Percentiles rank a stretch among this genome's conserved stretches.
phyloP scores from a whole-genome alignment of 2,113 vertebrate species.

The Promerops cafer region DNA sequence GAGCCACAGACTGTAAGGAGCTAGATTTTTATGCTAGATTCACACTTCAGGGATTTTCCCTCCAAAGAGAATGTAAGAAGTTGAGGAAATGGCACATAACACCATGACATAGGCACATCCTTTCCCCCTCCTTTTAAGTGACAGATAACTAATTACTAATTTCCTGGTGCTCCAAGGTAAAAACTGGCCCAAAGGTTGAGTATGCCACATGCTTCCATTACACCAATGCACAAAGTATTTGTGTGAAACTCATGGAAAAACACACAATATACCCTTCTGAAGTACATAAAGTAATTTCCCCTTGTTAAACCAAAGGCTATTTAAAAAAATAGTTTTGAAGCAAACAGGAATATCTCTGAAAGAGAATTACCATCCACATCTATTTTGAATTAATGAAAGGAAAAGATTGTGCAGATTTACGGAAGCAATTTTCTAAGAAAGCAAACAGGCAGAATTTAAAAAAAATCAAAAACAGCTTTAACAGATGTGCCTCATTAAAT shows the following conservation, averaged over 20 bases:
- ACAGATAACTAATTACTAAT: background rate
- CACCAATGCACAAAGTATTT: background rate
- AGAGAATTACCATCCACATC: background rate
- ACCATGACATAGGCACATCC: background rate
- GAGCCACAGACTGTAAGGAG: background rate
- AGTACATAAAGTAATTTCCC: background rate
- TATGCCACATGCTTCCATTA: background rate
- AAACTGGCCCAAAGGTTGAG: background rate
- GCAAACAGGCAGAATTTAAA: background rate
- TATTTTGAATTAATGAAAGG: background rate
- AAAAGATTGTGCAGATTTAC: background rate
- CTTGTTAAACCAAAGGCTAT: background rate
- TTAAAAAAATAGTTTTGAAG: background rate
- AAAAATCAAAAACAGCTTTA: background rate
- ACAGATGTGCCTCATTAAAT: background rate
- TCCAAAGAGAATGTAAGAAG: background rate
- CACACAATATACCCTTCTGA: background rate
- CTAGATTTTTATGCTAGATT: background rate
- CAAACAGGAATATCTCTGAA: background rate
- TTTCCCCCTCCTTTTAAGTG: background rate
- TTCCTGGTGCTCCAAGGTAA: background rate
- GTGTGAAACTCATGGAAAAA: background rate
- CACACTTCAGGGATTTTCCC: background rate
- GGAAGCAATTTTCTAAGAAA: background rate
- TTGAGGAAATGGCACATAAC: background rate